Base-by-base conservation (phyloP, 2,888 invertebrate genomes). In the Vandiemenella viatica region DNA sequence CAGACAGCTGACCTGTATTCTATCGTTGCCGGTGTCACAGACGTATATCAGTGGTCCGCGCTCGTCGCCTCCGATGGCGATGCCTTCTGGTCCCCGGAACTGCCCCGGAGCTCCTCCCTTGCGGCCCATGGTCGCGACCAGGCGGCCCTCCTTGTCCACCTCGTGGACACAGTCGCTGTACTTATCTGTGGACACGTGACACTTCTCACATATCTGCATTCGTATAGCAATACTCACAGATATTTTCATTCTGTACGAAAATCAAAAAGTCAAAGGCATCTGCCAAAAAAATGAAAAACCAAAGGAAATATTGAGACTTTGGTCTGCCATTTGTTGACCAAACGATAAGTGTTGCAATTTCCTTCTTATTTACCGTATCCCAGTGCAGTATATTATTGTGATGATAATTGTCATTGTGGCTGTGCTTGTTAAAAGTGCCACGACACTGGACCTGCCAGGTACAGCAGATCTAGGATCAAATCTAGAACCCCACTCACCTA, bases 41-140 rank as follows among this genome's bases (percentile, higher is more conserved):
- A 42, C 42, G 20, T 20, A 42, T 19, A 42, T 16, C 19, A 20
- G 15, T 4, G 7, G 18, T n/a, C 42, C 42, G 4, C 1, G 10
- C 7, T 16, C 19, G 10, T 21, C 42, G 8, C 2, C 10, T 4
- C 20, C 21, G 13, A 19, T 21, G 2, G 80, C 77, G 47, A 86
- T 73, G 26, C 86, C 86, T 67, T 85, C 83, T 0, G 86, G 86
- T 20, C 80, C 79, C 17, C 76, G 69, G 58, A 87, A 73, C 62
- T 73, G 73, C 2, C 77, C 77, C 7, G 71, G 66, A 2, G 72
- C 70, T 23, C 73, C 73, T 18, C 83, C 83, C 60, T 80, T 81
- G 50, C 71, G 72, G 1, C 82, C 79, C 46, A 85, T 69, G 8
- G 70, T 68, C 40, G 77, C 63, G 18, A 44, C n/a, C 57, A 77